Conservation (phyloP, 2,113 vertebrate genomes). For the Cyrtonyx montezumae region DNA sequence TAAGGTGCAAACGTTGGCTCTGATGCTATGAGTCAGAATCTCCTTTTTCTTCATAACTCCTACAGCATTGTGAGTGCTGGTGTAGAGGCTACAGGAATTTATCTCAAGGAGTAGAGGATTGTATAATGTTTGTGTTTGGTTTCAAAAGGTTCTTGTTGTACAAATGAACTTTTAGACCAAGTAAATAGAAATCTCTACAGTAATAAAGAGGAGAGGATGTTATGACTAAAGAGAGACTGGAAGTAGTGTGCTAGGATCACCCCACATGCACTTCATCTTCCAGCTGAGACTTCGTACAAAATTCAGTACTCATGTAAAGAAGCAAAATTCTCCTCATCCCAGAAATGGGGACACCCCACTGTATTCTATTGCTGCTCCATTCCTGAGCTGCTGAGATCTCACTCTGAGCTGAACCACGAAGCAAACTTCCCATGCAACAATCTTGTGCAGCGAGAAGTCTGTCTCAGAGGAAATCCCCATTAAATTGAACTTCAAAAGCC, state of each 20-base stretch:
- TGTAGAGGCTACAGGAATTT: neutral
- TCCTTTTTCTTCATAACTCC: neutral
- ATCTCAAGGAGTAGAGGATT: neutral
- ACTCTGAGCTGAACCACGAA: neutral
- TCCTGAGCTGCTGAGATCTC: neutral
- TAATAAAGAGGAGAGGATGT: neutral
- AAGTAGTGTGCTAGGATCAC: neutral
- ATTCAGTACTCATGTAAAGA: neutral
- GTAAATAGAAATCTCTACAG: neutral
- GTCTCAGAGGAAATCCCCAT: neutral
- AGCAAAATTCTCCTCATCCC: neutral
- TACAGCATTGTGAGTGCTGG: neutral
- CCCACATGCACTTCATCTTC: rapidly evolving
- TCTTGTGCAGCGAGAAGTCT: neutral
- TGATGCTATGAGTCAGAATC: rapidly evolving
- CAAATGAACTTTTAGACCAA: neutral
- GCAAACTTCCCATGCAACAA: neutral
- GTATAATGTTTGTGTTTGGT: rapidly evolving
- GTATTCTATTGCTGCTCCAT: neutral
- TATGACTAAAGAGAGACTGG: neutral
- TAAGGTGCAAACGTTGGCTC: neutral
- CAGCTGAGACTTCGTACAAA: neutral
- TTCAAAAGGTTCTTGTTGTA: neutral
- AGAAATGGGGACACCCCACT: neutral
- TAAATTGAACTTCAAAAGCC: rapidly evolving